Base-by-base conservation (phyloP, 2,888 invertebrate genomes). In the Nematopogon swammerdamellus region DNA sequence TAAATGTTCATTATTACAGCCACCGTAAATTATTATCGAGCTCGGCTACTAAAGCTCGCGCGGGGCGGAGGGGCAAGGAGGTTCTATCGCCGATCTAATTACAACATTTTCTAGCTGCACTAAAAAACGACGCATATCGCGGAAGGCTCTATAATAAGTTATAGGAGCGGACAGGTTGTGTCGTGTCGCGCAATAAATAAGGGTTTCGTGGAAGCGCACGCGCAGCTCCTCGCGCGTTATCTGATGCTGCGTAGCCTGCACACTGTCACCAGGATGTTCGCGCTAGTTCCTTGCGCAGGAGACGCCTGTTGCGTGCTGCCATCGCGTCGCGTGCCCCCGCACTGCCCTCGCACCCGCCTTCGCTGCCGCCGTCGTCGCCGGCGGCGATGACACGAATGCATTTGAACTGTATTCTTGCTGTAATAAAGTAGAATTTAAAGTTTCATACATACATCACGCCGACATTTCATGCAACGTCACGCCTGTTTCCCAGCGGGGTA, bases 61-160 rank as follows among this genome's bases (percentile, higher is more conserved):
- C 25, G 25, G 5, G 8, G 25, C 25, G 25, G 25, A 25, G 25
- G 25, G 25, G 8, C 5, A 25, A 25, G 25, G 25, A 8, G 25
- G 8, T 8, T 6, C 25, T 36, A 36, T 36, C 36, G 36, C 11
- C 36, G 36, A 36, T 36, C 36, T 36, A 36, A 36, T 36, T 36
- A 36, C 36, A 36, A 14, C 36, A 36, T 36, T 36, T 36, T 36
- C 36, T 36, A 36, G 36, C 36, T 14, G 36, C 36, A 14, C 36
- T 36, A 8, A 36, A 36, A 36, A 25, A 25, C 25, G 25, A 25
- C 25, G 25, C 25, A 8, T 25, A 25, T 14, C 8, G n/a, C 36
- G 36, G 36, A 36, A 36, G 36, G 36, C 11, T 3, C 60, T 57
- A 71, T 73, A 68, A 71, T 73, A 68, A 68, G 66, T 74, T 72